phyloP scores from a whole-genome alignment of 2,888 invertebrate species.

The Dasypogon diadema region DNA sequence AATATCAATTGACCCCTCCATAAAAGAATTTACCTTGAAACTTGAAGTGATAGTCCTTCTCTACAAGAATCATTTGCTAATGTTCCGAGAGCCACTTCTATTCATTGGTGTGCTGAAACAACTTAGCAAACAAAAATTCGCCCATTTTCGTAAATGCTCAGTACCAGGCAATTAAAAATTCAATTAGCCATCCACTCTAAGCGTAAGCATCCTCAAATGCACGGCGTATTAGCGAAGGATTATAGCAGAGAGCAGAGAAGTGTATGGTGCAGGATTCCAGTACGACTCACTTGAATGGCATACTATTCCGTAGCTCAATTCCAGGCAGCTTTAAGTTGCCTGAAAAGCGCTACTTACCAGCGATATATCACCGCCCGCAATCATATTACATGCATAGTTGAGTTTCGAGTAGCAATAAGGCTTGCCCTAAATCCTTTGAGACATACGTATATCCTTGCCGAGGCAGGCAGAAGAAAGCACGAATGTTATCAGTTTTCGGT shows the following conservation, averaged over 20 bases:
- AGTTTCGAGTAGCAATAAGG: slow-evolving; percentile 26
- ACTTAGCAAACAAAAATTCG: no score
- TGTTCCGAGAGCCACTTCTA: no score
- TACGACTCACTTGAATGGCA: no score
- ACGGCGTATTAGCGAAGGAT: neutral
- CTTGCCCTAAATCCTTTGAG: slow-evolving; percentile 8
- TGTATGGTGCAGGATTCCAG: no score
- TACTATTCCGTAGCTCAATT: no score
- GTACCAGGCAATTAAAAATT: neutral
- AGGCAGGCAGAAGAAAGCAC: neutral
- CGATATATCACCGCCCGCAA: slow-evolving; percentile 28
- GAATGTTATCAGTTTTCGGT: slow-evolving; percentile 33
- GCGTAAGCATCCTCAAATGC: neutral
- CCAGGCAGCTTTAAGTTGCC: slow-evolving; percentile 9
- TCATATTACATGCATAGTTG: slow-evolving; percentile 41
- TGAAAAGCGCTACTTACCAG: slow-evolving; percentile 9
- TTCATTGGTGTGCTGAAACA: no score
- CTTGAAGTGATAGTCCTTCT: no score
- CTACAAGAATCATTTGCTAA: no score
- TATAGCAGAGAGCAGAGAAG: no score
- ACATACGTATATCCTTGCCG: neutral
- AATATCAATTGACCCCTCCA: no score
- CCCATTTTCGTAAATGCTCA: no score
- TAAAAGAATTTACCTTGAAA: no score
- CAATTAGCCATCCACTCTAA: neutral